Base-by-base conservation (phyloP, 2,888 invertebrate species). In the Exephanes ischioxanthus region DNA sequence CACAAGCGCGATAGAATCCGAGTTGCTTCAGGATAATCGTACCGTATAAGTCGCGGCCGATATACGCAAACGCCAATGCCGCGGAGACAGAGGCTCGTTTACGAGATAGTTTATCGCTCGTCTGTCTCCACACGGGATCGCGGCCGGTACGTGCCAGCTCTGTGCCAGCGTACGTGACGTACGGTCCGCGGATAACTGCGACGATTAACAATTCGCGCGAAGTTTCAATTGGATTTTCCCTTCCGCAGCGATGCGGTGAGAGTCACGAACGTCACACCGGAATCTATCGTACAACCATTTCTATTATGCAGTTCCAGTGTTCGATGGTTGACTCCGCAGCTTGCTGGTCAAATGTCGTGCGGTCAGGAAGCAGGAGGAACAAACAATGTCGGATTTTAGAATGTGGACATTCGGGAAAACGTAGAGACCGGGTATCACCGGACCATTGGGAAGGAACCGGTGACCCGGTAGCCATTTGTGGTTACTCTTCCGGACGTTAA, bases 151-250 rank as follows among this genome's bases (percentile, higher is more conserved):
- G 68, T 71, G 72, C 33, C 51, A 68, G 45, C 51, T 37, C 68
- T 53, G 45, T 70, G 37, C 33, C 66, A 16, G 73, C 53, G 71
- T 70, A 80, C 72, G 80, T 83, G 83, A 86, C 80, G 80, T 66
- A 86, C 80, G 83, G 67, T 72, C 68, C 53, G 71, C 67, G 33
- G 83, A 83, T 83, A 86, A 86, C 83, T 63, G 26, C 61, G 68
- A 61, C 55, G 85, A 83, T 80, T 83, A 83, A 86, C 77, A 86
- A 86, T 86, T 86, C 72, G 68, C 80, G 63, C 79, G 72, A 67
- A 67, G 80, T 73, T 67, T 77, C 83, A 68, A 83, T 83, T 83
- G 81, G 67, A 41, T 76, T 80, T 86, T 83, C 80, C 80, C 71
- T 79, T 79, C 75, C 71, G 75, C 78, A 58, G 16, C 11, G 30